A percentile compares a stretch with the other conserved stretches of the same genome.
Conservation (phyloP, 2,888 invertebrate genomes). For the Tenthredo distinguenda region DNA sequence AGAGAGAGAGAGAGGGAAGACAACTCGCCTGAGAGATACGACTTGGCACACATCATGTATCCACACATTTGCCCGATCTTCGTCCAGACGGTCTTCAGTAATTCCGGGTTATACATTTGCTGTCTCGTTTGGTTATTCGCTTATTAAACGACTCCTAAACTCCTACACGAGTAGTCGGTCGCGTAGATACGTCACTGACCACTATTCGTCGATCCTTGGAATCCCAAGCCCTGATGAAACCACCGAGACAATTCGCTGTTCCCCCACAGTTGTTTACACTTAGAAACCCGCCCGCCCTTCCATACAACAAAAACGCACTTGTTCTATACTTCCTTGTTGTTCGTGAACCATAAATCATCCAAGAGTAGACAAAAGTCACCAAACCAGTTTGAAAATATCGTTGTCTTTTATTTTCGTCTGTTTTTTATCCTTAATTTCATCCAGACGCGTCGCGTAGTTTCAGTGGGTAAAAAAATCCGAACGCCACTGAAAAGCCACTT, state of each 20-base stretch:
- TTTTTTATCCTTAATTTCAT: background rate
- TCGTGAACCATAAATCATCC: background rate
- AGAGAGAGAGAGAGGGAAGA: background rate
- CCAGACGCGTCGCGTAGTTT: background rate
- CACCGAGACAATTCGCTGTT: background rate
- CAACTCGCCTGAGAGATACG: slow-evolving; percentile 74
- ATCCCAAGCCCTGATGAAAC: background rate
- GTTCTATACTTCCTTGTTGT: background rate
- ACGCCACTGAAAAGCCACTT: background rate
- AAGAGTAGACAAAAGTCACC: background rate
- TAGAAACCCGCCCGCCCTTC: background rate
- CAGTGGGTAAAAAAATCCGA: background rate
- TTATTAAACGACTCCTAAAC: background rate
- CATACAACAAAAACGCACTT: background rate
- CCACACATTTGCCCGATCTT: slow-evolving; percentile 74
- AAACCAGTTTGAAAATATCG: background rate
- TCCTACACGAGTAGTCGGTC: background rate
- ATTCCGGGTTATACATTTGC: slow-evolving; percentile 70
- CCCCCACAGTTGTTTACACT: background rate
- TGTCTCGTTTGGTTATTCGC: background rate
- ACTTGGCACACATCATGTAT: slow-evolving; percentile 73
- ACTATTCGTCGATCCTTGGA: background rate
- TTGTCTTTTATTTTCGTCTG: background rate
- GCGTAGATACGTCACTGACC: background rate
- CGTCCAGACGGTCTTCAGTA: slow-evolving; percentile 72